phyloP scores from a whole-genome alignment of 37 sponge, comb jelly and placozoan genomes.

The Mnemiopsis leidyi region DNA sequence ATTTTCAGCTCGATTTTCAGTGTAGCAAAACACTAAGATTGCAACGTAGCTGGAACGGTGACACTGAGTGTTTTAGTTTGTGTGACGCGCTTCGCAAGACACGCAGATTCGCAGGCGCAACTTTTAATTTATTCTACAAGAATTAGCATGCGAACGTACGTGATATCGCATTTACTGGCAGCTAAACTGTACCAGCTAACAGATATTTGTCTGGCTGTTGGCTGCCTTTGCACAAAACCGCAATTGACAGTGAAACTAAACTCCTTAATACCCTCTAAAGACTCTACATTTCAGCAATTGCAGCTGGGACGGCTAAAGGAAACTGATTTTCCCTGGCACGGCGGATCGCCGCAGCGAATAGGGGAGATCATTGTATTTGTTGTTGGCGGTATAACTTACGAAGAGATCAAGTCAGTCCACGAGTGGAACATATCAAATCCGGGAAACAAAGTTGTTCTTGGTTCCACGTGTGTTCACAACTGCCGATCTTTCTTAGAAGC shows the following conservation, averaged over 20 bases:
- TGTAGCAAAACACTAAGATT: not conserved
- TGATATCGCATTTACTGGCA: no score
- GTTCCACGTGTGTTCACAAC: conserved; percentile 83
- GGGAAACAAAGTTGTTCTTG: conserved; percentile 82
- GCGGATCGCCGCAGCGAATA: not conserved
- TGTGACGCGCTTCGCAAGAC: not conserved
- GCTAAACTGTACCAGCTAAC: no score
- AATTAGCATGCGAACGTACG: no score
- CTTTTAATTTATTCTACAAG: no score
- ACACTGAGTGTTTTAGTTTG: not conserved
- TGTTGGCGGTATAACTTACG: conserved; percentile 87
- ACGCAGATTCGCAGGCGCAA: no score
- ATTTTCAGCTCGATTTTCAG: no score
- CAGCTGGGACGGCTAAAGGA: not conserved
- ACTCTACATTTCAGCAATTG: conserved; percentile 23
- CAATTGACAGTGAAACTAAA: no score
- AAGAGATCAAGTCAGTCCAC: conserved; percentile 82
- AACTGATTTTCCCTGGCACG: conserved; percentile 12
- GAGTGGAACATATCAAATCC: conserved; percentile 74
- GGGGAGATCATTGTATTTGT: conserved; percentile 15
- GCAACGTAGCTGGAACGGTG: not conserved
- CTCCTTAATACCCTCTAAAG: no score
- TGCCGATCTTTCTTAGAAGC: conserved; percentile 45
- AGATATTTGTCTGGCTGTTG: no score
- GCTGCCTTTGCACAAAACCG: no score